Base-by-base conservation (phyloP, 2,888 invertebrate genomes). In the Hartigia nigra region DNA sequence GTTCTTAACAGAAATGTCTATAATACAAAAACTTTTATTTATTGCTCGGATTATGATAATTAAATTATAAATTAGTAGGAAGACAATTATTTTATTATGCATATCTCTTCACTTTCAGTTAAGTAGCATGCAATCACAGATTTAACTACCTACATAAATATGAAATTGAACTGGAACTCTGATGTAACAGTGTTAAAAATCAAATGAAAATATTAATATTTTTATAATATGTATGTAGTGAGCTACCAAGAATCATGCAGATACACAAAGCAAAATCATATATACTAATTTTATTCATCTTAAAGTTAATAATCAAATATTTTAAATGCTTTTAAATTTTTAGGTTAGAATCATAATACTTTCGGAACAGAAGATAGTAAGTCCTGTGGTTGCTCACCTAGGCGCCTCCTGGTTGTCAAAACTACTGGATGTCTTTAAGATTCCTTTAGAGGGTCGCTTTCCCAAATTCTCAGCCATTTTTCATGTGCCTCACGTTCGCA, bases 361-460 rank as follows among this genome's bases (percentile, higher is more conserved):
- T 78, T 70, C 72, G 55, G 37, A 34, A 76, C 37, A 76, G 70
- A 39, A 31, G 76, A 76, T 78, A 78, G 34, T 76, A 31, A 1
- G 55, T 55, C 55, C 34, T 34, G 72, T 12, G 32, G n/a, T 77
- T 81, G 77, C 82, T 87, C 85, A 91, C 91, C 91, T 90, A 74
- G 91, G 89, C 81, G 89, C 85, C 89, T 91, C 93, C 92, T 94
- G 95, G 81, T 94, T 95, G 92, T 98, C 98, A 91, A 98, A 96
- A 93, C 98, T 98, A 85, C 97, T 96, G 12, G 98, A 97, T 81
- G 96, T 95, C 92, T 98, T 98, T 81, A 98, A 93, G 91, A 98
- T 98, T 86, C 98, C 97, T 93, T 98, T 97, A 14, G 95, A 94
- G 87, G 97, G 97, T 91, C 95, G 95, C 92, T 96, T 97, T 87